Evolutionary conservation across 2,888 invertebrate genomes (phyloP).

Genomic region (Chymomyza fuscimana): DNA sequence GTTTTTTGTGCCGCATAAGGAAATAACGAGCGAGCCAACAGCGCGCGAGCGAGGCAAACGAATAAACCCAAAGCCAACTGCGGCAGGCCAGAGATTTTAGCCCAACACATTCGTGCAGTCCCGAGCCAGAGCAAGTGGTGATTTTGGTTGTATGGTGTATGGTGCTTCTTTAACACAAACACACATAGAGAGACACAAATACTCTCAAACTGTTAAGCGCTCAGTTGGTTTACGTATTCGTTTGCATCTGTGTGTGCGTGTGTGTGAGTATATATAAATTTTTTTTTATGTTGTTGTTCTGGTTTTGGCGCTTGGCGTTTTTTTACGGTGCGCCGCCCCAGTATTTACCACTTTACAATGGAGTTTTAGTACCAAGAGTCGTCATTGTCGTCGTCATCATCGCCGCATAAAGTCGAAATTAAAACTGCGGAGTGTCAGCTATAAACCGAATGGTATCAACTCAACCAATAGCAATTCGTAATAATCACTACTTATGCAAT

Average conservation of each 20-base stretch:
- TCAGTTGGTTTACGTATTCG: constrained; percentile 17
- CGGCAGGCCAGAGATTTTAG: constrained; percentile 64
- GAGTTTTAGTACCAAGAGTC: constrained; percentile 75
- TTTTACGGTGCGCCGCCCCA: constrained; percentile 74
- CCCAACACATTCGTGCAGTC: constrained; percentile 31
- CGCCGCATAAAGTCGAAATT: constrained; percentile 76
- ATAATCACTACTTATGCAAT: constrained; percentile 38
- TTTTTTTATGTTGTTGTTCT: constrained; percentile 69
- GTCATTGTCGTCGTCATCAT: constrained; percentile 78
- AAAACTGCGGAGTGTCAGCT: constrained; percentile 74
- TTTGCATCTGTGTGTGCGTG: constrained; percentile 17
- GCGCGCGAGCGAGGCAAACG: constrained; percentile 46
- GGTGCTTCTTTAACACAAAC: constrained; percentile 30
- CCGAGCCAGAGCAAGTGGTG: constrained; percentile 58
- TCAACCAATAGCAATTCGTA: constrained; percentile 41
- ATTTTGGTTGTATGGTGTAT: constrained; percentile 58
- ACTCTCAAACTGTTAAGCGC: constrained; percentile 11
- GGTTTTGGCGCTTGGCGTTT: constrained; percentile 73
- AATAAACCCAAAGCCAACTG: constrained; percentile 21
- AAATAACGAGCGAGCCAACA: constrained; percentile 56
- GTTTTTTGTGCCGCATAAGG: constrained; percentile 10
- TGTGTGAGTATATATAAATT: constrained; percentile 40
- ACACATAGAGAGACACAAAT: constrained; percentile 7
- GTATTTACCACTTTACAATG: constrained; percentile 76
- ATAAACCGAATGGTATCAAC: constrained; percentile 63